Evolutionary conservation across 2,888 invertebrate genomes (phyloP), one percentile per base, ranked within the genome.

Genomic region (Elmis aenea): DNA sequence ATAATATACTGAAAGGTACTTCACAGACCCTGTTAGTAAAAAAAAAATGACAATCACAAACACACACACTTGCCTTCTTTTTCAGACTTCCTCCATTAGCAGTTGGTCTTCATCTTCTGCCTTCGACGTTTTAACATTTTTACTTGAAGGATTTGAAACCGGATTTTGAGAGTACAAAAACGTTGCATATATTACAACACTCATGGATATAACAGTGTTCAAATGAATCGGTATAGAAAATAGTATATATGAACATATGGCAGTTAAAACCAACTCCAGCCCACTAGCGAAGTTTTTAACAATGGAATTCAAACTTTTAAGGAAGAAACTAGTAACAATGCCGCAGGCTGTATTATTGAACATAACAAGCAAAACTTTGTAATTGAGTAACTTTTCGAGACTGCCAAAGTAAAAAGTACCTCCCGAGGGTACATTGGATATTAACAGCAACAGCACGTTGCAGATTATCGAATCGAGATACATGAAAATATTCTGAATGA

Each of bases 241-340:
- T 28, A 94, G 67, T 28, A 90, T 61, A 73, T 86, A 90, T 55
- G 91, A 89, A 1, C 93, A 73, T 8, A 94, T 71, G 1, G 94
- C 94, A 0, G 94, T 94, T 56, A 95, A 85, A 33, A 93, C 73
- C 16, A 95, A 68, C 62, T 95, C 95, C 52, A 95, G 70, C 8
- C 93, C 94, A 69, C 92, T 90, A 1, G 95, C 95, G 68, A 94
- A 95, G 0, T 92, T 93, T 71, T 96, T 95, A 33, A 95, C 71
- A 58, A 96, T 94, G 0, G 94, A 94, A 66, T 95, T 95, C 55
- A 95, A 75, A 54, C 85, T 88, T 64, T 90, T 88, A 13, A 96
- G 71, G 62, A 95, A 95, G 65, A 95, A 87, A 66, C 91, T 91
- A 0, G 94, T 94, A 1, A 91, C 86, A 52, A 96, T 91, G 15